A percentile compares a stretch with the other conserved stretches of the same genome.
phyloP scores from a whole-genome alignment of 1,140 invertebrate species.

The Conus ventricosus region DNA sequence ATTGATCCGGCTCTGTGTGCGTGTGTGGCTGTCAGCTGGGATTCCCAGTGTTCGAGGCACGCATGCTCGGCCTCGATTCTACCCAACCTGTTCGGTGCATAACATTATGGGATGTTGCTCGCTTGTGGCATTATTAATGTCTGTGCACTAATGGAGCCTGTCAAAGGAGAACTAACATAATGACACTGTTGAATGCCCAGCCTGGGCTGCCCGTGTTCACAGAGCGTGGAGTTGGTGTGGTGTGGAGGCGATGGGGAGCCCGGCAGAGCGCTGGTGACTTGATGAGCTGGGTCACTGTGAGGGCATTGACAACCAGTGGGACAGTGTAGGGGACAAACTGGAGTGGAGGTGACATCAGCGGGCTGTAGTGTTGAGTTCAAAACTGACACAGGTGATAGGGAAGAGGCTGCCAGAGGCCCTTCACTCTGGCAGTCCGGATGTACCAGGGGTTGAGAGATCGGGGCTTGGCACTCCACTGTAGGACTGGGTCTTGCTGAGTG shows the following conservation, averaged over 20 bases:
- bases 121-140: slow-evolving; percentile 38
- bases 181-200: slow-evolving; percentile 5
- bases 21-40: slow-evolving; percentile 37
- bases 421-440: not conserved
- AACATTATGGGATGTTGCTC: slow-evolving; percentile 36
- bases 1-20: slow-evolving; percentile 18
- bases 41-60: slow-evolving; percentile 18
- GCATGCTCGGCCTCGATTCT: slow-evolving; percentile 34
- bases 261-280: not conserved
- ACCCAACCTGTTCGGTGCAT: slow-evolving; percentile 18
- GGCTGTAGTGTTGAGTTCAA: not conserved
- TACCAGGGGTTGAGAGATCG: not conserved
- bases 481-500: not conserved
- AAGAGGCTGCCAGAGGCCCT: not conserved
- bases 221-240: not conserved
- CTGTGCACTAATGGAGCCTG: slow-evolving; percentile 30
- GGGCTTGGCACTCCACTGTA: not conserved
- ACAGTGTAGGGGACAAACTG: not conserved
- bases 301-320: not conserved
- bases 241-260: not conserved
- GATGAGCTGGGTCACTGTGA: not conserved
- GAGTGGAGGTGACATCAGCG: not conserved
- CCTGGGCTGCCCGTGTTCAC: not conserved
- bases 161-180: slow-evolving; percentile 20
- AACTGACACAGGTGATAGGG: not conserved